A percentile compares a stretch with the other conserved stretches of the same genome.
Evolutionary conservation across 2,888 invertebrate species (phyloP).

Genomic region (Athripsodes cinereus): DNA sequence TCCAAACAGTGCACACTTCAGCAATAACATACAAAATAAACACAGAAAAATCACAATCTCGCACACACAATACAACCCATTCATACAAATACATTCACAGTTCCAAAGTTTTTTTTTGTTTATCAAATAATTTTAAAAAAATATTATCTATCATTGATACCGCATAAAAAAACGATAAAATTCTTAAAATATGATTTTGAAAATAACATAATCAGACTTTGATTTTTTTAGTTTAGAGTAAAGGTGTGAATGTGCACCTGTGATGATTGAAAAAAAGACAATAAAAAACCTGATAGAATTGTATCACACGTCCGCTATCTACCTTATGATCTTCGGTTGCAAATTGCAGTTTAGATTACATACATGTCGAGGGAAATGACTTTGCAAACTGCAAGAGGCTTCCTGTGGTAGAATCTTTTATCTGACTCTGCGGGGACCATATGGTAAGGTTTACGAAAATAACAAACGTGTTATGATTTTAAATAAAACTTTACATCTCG

Average conservation of each 20-base stretch:
- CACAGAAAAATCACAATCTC: too few species aligned
- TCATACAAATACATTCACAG: too few species aligned
- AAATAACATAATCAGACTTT: not conserved
- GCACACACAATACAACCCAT: too few species aligned
- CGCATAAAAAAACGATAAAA: too few species aligned
- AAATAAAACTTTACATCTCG: not conserved
- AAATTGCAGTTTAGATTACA: constrained; percentile 19
- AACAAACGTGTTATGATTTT: not conserved
- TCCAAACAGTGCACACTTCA: too few species aligned
- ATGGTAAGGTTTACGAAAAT: not conserved
- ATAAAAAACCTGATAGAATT: not conserved
- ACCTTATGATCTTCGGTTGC: constrained; percentile 1
- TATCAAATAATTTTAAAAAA: too few species aligned
- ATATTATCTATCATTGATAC: too few species aligned
- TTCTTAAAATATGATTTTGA: too few species aligned
- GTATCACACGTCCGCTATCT: not conserved
- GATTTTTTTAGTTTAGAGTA: not conserved
- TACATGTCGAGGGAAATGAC: constrained; percentile 12
- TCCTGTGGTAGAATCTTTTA: constrained; percentile 9
- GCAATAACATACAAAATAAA: too few species aligned
- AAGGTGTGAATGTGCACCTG: constrained; percentile 3
- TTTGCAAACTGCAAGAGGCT: constrained; percentile 6
- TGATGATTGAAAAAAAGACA: not conserved
- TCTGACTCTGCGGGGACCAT: constrained; percentile 11
- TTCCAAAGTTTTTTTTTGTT: too few species aligned